These are phyloP conservation scores for Lasius fuliginosus DNA, from an alignment of 2,888 invertebrate genomes.

Conservation along the genomic window DNA sequence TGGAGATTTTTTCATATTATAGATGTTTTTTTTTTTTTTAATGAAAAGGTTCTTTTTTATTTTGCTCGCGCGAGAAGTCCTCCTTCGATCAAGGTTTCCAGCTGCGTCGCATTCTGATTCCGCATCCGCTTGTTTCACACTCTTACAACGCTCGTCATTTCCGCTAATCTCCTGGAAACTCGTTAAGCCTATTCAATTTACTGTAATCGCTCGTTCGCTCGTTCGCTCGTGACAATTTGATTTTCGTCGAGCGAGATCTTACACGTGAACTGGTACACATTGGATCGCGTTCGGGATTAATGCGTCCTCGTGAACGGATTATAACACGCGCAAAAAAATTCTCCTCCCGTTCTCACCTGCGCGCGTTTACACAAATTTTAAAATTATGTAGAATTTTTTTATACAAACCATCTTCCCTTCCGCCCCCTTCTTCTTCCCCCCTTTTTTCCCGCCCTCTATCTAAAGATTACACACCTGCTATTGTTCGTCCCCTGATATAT, in stretches of 20 bases:
- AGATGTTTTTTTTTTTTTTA: neutral
- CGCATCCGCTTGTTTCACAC: slow-evolving; percentile 34
- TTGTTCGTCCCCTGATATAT: neutral
- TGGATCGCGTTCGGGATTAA: slow-evolving; percentile 3
- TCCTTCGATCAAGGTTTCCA: slow-evolving; percentile 7
- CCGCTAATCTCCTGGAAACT: slow-evolving; percentile 63
- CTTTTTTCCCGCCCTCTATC: neutral
- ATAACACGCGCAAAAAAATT: neutral
- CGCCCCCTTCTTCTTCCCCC: neutral
- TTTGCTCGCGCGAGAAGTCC: neutral
- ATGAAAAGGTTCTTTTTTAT: neutral
- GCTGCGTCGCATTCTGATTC: slow-evolving; percentile 15
- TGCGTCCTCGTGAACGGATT: neutral
- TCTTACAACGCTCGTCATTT: slow-evolving; percentile 51
- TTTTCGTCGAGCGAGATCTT: slow-evolving; percentile 51
- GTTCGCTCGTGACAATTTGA: slow-evolving; percentile 64
- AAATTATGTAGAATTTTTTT: slow-evolving; percentile 5
- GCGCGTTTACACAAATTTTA: neutral
- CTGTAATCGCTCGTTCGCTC: slow-evolving; percentile 61
- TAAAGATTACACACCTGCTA: neutral
- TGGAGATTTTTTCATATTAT: neutral
- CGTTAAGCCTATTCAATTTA: slow-evolving; percentile 65
- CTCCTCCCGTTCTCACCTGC: too few relatives aligned
- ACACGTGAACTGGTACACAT: slow-evolving; percentile 15
- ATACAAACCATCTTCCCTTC: neutral